Base-by-base conservation (phyloP, 2,888 invertebrate species). In the Platypus cylindrus region DNA sequence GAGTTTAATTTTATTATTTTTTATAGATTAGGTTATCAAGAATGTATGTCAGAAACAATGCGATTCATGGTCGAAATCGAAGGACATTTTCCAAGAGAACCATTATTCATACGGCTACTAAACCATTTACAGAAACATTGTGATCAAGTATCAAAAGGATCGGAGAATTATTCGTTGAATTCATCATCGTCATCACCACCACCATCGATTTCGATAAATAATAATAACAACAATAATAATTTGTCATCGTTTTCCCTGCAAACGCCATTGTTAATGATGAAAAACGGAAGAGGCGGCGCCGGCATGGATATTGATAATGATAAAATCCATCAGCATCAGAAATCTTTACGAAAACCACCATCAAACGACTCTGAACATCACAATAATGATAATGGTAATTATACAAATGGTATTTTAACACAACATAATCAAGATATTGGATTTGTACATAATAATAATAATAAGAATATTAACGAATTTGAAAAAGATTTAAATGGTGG, bases 41-140 rank as follows among this genome's bases (percentile, higher is more conserved):
- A 91, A 59, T 93, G 93, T 47, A 73, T 86, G 55, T 79, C 83
- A 33, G 93, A 94, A 60, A 78, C 84, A 1, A 78, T 91, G 65
- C 75, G 87, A 48, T 94, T 85, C 61, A 74, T 94, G 31, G 81
- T 85, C 14, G 90, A 91, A 53, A 75, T 78, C 5, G 83, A 86
- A 51, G 84, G 82, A 3, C 78, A 79, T 57, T 80, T 72, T 33
- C 75, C 80, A 0, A 68, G 76, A n/a, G 89, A 91, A 54, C 75
- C 79, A 1, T 66, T 89, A 17, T 90, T 87, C 55, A 73, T 78
- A 33, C 78, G 86, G 43, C 67, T 94, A 17, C 68, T 86, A 34
- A 71, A 75, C 30, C 91, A 91, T 54, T 67, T 93, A 45, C 84
- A 86, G 55, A 77, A 82, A 49, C 87, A 89, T 54, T 80, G 80